A percentile compares a stretch with the other conserved stretches of the same genome.
These are phyloP conservation scores for Hipposideros larvatus DNA, from an alignment of 2,797 vertebrate genomes.

Conservation along the genomic window DNA sequence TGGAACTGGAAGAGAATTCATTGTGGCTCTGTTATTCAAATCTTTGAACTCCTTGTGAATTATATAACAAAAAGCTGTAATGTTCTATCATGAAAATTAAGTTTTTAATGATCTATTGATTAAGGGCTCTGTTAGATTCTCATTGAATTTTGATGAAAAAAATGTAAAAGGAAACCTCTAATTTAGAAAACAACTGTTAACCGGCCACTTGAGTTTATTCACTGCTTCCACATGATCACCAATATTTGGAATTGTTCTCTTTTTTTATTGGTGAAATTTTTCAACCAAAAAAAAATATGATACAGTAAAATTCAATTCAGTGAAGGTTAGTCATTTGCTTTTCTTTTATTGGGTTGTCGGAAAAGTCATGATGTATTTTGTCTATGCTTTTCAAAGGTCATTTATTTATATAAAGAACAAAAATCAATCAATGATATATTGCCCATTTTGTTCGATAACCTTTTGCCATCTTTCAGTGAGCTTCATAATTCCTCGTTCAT, in stretches of 20 bases:
- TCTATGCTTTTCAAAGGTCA: no score
- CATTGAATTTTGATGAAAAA: constrained; percentile 18
- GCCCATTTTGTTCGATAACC: no score
- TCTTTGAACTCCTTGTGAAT: constrained; percentile 16
- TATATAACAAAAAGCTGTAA: constrained; percentile 19
- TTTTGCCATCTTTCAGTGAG: no score
- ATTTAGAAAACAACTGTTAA: neutral
- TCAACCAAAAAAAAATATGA: neutral
- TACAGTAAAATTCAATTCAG: neutral
- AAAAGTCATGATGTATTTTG: no score
- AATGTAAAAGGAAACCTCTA: neutral
- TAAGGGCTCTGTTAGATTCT: constrained; percentile 11
- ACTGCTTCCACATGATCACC: neutral
- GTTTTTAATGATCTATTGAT: constrained; percentile 11
- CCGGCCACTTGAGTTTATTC: neutral
- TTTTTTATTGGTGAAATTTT: neutral
- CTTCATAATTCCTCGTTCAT: no score
- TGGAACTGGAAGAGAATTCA: neutral
- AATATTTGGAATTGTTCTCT: neutral
- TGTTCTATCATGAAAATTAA: constrained; percentile 29
- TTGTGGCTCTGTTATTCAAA: neutral
- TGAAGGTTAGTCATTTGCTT: neutral
- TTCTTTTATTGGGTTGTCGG: neutral
- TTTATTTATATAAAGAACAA: no score
- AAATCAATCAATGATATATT: no score